These are phyloP conservation scores for Spatulosminthurus flaviceps DNA, from an alignment of 2,888 invertebrate species.

Conservation along the genomic window DNA sequence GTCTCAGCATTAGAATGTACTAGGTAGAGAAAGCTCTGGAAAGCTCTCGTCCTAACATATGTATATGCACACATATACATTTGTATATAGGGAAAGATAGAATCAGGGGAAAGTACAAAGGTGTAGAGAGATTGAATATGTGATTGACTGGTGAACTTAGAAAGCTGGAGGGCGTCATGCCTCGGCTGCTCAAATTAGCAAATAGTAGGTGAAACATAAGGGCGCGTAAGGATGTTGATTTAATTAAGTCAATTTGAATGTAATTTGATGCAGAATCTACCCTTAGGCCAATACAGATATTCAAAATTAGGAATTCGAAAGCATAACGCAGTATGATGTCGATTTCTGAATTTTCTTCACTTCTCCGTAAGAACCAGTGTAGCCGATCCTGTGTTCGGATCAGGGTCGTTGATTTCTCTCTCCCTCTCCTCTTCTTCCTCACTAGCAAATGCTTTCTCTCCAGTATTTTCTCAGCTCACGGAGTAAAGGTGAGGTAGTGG, in stretches of 20 bases:
- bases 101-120: neutral
- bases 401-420: neutral
- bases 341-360: neutral
- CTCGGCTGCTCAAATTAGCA: conserved; percentile 40
- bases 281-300: conserved; percentile 8
- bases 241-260: conserved; percentile 43
- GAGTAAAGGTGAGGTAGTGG: neutral
- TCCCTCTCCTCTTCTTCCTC: neutral
- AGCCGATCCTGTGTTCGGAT: neutral
- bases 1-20: too few relatives aligned
- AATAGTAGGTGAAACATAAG: conserved; percentile 41
- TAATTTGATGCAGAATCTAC: conserved; percentile 40
- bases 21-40: too few relatives aligned
- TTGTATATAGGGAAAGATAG: neutral
- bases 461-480: neutral
- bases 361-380: neutral
- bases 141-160: conserved; percentile 39
- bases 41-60: too few relatives aligned
- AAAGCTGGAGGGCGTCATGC: conserved; percentile 39
- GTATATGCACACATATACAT: too few relatives aligned
- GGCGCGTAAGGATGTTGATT: conserved; percentile 43
- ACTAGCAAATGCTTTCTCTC: neutral
- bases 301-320: neutral
- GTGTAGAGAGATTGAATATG: conserved; percentile 25
- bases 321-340: neutral